phyloP scores from a whole-genome alignment of 2,888 invertebrate species.

The Apotomis betuletana region DNA sequence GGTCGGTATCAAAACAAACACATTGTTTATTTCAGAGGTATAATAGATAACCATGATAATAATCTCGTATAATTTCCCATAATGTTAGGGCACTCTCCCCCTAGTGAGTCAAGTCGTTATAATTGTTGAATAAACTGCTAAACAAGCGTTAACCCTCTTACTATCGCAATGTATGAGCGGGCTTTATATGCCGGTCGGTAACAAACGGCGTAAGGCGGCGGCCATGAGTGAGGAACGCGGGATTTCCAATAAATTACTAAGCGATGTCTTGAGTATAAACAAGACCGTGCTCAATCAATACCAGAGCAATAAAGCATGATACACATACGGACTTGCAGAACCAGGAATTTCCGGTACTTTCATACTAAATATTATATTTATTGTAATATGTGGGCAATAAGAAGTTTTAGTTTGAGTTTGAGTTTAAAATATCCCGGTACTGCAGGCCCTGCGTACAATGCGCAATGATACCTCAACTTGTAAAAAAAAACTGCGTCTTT shows the following conservation, averaged over 20 bases:
- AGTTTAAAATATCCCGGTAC: no score
- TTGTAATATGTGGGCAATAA: no score
- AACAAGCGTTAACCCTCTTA: conserved; percentile 53
- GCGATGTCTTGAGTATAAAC: conserved; percentile 3
- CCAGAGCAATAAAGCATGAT: background rate
- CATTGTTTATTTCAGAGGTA: background rate
- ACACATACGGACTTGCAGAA: no score
- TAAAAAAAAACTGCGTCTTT: no score
- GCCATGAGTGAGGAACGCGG: conserved; percentile 4
- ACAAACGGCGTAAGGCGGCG: conserved; percentile 42
- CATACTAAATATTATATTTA: no score
- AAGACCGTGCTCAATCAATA: background rate
- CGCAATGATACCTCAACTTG: no score
- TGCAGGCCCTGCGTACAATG: no score
- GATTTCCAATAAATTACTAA: conserved; percentile 1
- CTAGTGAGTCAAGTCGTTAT: conserved; percentile 46
- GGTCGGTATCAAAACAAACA: background rate
- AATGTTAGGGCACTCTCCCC: conserved; percentile 17
- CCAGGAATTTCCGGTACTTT: no score
- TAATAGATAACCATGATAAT: conserved; percentile 32
- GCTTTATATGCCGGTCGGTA: conserved; percentile 51
- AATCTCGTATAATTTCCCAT: conserved; percentile 28
- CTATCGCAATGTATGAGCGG: conserved; percentile 51
- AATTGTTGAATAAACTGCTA: conserved; percentile 53
- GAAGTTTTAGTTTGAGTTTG: no score